phyloP scores from a whole-genome alignment of 2,888 invertebrate species.

The Harpalus rubripes region DNA sequence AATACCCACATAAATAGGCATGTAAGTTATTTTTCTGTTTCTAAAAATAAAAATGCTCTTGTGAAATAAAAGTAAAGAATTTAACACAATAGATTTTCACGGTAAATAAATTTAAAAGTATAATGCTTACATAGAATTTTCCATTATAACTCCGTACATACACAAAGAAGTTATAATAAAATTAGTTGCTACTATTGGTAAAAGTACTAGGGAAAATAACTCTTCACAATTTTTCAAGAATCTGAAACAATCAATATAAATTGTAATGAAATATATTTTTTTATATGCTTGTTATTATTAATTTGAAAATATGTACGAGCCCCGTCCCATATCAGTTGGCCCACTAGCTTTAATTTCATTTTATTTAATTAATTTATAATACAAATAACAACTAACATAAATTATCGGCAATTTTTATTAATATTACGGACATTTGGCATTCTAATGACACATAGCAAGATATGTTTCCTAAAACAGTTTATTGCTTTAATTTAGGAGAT shows the following conservation, averaged over 20 bases:
- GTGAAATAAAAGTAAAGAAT: slow-evolving; percentile 14
- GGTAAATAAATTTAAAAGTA: neutral
- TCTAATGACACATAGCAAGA: no score
- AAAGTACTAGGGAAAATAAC: slow-evolving; percentile 35
- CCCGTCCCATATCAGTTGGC: no score
- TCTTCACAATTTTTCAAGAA: slow-evolving; percentile 39
- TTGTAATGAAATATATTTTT: no score
- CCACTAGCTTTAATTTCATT: no score
- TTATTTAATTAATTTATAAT: no score
- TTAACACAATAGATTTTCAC: neutral
- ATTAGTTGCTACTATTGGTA: slow-evolving; percentile 20
- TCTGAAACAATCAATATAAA: slow-evolving; percentile 23
- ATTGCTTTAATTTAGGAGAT: no score
- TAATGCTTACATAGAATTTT: slow-evolving; percentile 22
- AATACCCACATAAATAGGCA: neutral
- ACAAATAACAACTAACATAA: no score
- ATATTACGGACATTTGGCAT: no score
- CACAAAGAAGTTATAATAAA: slow-evolving; percentile 16
- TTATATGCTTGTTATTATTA: no score
- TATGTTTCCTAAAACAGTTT: no score
- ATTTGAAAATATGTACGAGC: no score
- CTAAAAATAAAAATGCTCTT: slow-evolving; percentile 24
- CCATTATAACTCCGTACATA: slow-evolving; percentile 46
- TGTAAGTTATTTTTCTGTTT: neutral
- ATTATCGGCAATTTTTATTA: no score